These are phyloP conservation scores for Frankliniella intonsa DNA, from an alignment of 2,888 invertebrate genomes.

Conservation along the genomic window DNA sequence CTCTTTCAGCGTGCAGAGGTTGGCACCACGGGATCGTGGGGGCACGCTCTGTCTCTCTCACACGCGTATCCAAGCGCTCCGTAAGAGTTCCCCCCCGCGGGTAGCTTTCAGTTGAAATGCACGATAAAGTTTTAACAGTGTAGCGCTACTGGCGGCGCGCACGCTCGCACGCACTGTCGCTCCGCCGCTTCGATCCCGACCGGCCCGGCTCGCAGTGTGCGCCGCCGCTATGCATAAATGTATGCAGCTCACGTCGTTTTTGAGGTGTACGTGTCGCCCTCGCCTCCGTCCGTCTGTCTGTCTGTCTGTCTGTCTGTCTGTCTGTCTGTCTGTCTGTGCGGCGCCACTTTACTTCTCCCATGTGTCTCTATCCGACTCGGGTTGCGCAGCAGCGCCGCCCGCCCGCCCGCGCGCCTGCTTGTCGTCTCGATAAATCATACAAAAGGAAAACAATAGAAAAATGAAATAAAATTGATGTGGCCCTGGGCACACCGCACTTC, in stretches of 20 bases:
- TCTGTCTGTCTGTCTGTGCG: background rate
- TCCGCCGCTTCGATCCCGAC: background rate
- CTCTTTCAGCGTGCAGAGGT: too few species aligned
- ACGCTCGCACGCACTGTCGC: background rate
- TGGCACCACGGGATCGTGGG: too few species aligned
- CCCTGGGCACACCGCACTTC: too few species aligned
- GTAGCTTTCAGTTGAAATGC: too few species aligned
- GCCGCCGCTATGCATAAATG: background rate
- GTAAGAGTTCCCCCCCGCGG: too few species aligned
- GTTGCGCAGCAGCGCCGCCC: background rate
- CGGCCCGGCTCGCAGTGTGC: background rate
- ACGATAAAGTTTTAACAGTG: too few species aligned
- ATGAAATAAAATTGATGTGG: too few species aligned
- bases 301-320: background rate
- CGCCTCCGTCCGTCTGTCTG: background rate
- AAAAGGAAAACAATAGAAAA: too few species aligned
- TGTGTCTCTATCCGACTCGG: too few species aligned
- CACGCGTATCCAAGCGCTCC: too few species aligned
- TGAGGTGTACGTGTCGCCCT: background rate
- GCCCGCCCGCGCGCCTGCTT: background rate
- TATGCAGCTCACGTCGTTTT: constrained; percentile 16
- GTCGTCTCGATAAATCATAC: background rate
- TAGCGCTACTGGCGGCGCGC: background rate
- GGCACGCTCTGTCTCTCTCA: too few species aligned
- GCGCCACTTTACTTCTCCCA: too few species aligned